These are phyloP conservation scores for Scylla paramamosain DNA, from an alignment of 1,140 invertebrate species.

Conservation along the genomic window DNA sequence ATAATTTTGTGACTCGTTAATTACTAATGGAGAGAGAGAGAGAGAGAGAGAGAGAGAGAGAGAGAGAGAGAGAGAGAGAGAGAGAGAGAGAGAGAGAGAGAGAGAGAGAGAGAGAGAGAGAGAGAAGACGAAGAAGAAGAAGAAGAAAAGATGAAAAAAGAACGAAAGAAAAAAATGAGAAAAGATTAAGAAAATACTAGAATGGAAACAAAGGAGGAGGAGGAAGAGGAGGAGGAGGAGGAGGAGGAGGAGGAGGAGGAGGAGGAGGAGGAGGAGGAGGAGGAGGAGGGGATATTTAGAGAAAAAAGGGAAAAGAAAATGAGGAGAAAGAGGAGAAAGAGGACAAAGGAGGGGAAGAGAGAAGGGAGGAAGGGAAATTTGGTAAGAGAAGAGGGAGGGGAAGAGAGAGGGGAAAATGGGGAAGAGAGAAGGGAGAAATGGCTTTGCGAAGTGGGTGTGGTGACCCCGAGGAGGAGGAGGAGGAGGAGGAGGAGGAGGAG, in stretches of 20 bases:
- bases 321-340: not conserved
- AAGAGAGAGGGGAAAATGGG: not conserved
- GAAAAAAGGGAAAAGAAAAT: not conserved
- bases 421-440: too few species aligned
- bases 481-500: too few species aligned
- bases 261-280: not conserved
- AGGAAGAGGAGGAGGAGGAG: not conserved
- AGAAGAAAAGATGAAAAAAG: not conserved
- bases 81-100: not conserved
- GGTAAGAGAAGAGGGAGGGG: not conserved
- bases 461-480: too few species aligned
- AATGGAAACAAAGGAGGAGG: not conserved
- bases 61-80: not conserved
- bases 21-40: constrained; percentile 6
- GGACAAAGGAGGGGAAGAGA: not conserved
- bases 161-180: not conserved
- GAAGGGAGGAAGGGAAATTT: not conserved
- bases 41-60: constrained; percentile 9
- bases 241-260: not conserved
- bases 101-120: not conserved
- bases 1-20: not conserved
- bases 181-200: not conserved
- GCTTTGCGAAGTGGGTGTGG: too few species aligned
- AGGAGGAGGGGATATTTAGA: not conserved
- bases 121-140: not conserved